Base-by-base conservation (phyloP, 2,888 invertebrate genomes). In the Digitonthophagus gazella region DNA sequence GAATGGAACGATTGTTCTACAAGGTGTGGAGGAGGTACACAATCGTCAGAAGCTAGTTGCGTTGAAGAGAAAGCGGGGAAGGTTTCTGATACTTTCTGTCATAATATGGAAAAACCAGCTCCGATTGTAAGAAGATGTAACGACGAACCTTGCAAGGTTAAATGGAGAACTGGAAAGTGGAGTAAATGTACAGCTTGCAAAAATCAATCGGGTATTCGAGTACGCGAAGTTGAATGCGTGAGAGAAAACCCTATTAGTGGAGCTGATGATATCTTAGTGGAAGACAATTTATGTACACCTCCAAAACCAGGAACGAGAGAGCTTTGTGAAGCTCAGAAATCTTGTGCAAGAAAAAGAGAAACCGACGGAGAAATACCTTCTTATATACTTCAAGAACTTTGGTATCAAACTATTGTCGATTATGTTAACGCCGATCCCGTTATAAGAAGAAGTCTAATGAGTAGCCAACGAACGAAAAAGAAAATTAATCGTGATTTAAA, bases 121-220 rank as follows among this genome's bases (percentile, higher is more conserved):
- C 72, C 77, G 0, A 79, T 79, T 70, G 78, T 79, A 1, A 81
- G 84, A 55, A 80, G 81, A 63, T 87, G 87, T 73, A 86, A 86
- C 76, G 78, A 80, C 58, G 77, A 83, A 69, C 83, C 84, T 0
- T 86, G 86, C 69, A 82, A 82, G 64, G 83, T 83, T 8, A 85
- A 84, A 78, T 90, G 90, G 89, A 85, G 87, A 78, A 82, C 85
- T 2, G 89, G 89, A 4, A 86, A 86, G 66, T 90, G 89, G 90
- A 86, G 88, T 72, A 84, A 84, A 69, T 90, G 90, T 76, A 85
- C 85, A 56, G 86, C 87, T 0, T 86, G 86, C 73, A 83, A 82
- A 74, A 82, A 81, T 66, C 82, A 82, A 71, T 80, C 83, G 5
- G 87, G 86, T 0, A 75, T 81, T 2, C 78, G 80, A 65, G 79